Conservation (phyloP, 2,113 vertebrate genomes). For the Sapajus apella region DNA sequence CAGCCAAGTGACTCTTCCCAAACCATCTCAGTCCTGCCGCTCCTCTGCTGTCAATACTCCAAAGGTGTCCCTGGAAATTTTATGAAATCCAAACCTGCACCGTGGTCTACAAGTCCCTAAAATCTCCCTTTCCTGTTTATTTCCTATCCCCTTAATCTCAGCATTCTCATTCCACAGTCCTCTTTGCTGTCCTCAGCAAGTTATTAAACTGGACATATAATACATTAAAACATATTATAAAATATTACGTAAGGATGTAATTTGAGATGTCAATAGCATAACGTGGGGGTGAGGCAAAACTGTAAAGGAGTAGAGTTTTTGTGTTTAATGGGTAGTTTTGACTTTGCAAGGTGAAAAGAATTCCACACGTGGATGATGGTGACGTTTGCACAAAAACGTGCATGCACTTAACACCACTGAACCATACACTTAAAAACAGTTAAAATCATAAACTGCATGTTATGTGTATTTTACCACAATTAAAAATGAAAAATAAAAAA, state of each 20-base stretch:
- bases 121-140: neutral
- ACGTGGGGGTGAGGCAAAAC: neutral
- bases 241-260: neutral
- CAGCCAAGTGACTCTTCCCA: neutral
- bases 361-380: neutral
- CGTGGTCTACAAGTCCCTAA: neutral
- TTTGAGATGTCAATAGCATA: neutral
- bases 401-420: neutral
- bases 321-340: neutral
- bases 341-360: neutral
- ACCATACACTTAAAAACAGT: neutral
- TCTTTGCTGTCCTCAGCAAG: neutral
- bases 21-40: neutral
- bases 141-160: neutral
- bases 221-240: neutral
- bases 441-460: neutral
- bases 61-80: neutral
- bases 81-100: neutral
- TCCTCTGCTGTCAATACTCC: neutral
- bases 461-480: neutral
- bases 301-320: neutral
- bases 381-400: neutral
- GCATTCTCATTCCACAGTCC: neutral
- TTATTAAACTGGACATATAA: neutral
- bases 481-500: constrained; percentile 12